Evolutionary conservation across 2,113 vertebrate genomes (phyloP).

Genomic region (Misgurnus mizolepis): DNA sequence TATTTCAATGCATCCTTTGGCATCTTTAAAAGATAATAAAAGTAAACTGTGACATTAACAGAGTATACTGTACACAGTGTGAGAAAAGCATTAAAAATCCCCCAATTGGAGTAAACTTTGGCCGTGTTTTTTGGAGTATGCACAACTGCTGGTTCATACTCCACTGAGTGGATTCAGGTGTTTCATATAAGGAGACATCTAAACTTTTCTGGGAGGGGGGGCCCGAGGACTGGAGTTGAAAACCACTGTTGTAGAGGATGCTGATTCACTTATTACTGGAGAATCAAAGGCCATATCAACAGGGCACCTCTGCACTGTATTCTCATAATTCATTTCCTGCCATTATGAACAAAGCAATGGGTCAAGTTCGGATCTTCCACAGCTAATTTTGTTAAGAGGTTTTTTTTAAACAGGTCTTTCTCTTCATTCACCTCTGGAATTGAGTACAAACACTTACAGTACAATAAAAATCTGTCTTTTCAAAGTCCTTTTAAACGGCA

Average conservation of each 20-base stretch:
- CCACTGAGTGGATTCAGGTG: too few relatives aligned
- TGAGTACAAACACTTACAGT: neutral
- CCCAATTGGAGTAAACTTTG: slow-evolving; percentile 2
- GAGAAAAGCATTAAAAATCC: slow-evolving; percentile 6
- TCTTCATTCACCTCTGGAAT: slow-evolving; percentile 6
- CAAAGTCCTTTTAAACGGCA: too few relatives aligned
- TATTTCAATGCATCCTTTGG: too few relatives aligned
- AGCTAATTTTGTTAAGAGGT: slow-evolving; percentile 50
- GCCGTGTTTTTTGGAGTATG: neutral
- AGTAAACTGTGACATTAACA: too few relatives aligned
- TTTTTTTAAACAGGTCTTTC: neutral
- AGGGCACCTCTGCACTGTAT: slow-evolving; percentile 31
- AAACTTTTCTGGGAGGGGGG: too few relatives aligned
- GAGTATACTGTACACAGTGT: neutral
- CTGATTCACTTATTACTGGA: slow-evolving; percentile 65
- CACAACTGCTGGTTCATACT: slow-evolving; percentile 48
- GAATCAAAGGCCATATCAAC: slow-evolving; percentile 1
- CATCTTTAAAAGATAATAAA: too few relatives aligned
- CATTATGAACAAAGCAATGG: slow-evolving; percentile 49
- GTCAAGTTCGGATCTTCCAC: slow-evolving; percentile 44
- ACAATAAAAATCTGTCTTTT: too few relatives aligned
- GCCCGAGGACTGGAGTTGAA: too few relatives aligned
- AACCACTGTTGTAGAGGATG: too few relatives aligned
- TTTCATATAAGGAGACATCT: too few relatives aligned
- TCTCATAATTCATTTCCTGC: slow-evolving; percentile 66